These are phyloP conservation scores for Manduca sexta DNA, from an alignment of 1,140 invertebrate species.

Conservation along the genomic window DNA sequence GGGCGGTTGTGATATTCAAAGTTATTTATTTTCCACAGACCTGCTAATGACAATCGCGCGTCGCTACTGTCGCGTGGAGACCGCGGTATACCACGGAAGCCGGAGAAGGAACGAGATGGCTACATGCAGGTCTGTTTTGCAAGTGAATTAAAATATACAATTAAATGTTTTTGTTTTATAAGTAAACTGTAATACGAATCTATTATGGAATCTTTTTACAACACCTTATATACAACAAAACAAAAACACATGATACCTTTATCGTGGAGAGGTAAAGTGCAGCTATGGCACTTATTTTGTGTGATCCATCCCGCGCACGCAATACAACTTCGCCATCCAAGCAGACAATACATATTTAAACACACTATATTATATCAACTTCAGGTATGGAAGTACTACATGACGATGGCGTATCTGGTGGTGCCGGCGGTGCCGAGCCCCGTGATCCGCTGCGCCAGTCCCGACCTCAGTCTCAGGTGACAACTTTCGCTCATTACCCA, in stretches of 20 bases:
- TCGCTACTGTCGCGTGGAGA: conserved; percentile 85
- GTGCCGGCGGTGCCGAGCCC: conserved; percentile 90
- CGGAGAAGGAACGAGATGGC: conserved; percentile 91
- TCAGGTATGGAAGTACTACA: conserved; percentile 96
- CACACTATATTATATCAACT: neutral
- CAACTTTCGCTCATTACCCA: conserved; percentile 6
- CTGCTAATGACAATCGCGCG: conserved; percentile 96
- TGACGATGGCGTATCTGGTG: conserved; percentile 94
- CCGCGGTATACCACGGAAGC: conserved; percentile 85
- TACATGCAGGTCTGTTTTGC: conserved; percentile 80
- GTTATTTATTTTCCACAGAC: conserved; percentile 76
- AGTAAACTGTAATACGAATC: neutral
- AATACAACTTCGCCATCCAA: no score
- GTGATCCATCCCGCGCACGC: no score
- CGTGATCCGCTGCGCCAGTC: conserved; percentile 90
- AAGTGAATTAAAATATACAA: conserved; percentile 5
- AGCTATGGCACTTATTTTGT: no score
- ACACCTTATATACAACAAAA: no score
- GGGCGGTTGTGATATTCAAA: no score
- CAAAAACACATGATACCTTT: no score
- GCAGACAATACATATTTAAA: neutral
- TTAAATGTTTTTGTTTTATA: neutral
- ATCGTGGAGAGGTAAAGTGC: no score
- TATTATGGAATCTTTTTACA: no score
- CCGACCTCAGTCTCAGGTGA: conserved; percentile 92